These are phyloP conservation scores for Dreissena rostriformis DNA, from an alignment of 1,140 invertebrate genomes.

Conservation along the genomic window DNA sequence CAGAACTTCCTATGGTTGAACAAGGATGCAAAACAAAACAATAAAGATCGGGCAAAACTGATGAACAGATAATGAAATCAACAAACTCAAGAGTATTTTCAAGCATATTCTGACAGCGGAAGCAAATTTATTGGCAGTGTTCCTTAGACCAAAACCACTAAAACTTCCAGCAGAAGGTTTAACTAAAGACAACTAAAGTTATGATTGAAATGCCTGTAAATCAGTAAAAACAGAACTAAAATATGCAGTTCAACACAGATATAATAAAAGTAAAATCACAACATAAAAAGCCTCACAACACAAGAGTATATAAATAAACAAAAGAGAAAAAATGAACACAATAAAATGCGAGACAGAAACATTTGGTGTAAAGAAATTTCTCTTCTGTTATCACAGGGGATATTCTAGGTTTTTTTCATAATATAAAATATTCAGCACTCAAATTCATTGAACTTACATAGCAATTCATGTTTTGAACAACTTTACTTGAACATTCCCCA, in stretches of 20 bases:
- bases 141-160: too few relatives aligned
- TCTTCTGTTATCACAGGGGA: background rate
- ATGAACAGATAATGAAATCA: constrained; percentile 22
- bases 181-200: constrained; percentile 56
- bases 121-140: constrained; percentile 12
- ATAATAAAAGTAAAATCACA: constrained; percentile 12
- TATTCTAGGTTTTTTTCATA: background rate
- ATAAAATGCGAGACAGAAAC: constrained; percentile 27
- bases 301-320: constrained; percentile 2
- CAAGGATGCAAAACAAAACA: constrained; percentile 17
- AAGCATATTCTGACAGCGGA: constrained; percentile 9
- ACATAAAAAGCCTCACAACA: constrained; percentile 26
- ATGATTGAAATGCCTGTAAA: constrained; percentile 34
- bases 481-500: background rate
- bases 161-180: too few relatives aligned
- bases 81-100: background rate
- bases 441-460: background rate
- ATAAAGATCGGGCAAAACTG: constrained; percentile 1
- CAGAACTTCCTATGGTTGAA: constrained; percentile 23
- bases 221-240: constrained; percentile 13
- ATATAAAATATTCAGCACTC: background rate
- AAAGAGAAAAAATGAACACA: constrained; percentile 35
- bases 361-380: background rate
- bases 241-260: constrained; percentile 4
- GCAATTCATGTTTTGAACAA: background rate